Base-by-base conservation (phyloP, 2,888 invertebrate genomes). In the Falcaria lacertinaria region DNA sequence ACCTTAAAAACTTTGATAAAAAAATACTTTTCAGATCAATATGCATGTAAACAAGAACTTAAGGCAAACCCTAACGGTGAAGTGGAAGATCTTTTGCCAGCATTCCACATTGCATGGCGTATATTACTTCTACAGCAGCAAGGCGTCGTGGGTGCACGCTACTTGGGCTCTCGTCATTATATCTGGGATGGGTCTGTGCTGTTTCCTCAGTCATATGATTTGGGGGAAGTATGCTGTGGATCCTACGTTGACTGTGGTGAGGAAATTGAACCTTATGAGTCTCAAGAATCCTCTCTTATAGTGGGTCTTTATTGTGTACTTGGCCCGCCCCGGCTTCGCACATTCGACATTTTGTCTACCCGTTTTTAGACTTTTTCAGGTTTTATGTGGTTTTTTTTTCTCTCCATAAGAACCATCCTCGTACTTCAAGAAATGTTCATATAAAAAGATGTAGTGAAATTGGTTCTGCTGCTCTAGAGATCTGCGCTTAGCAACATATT, bases 211-310 rank as follows among this genome's bases (percentile, higher is more conserved):
- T 5, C 72, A 75, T 5, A 81, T 84, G 79, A 85, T 87, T 11
- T 84, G 82, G 83, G 50, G 69, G 11, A 86, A 84, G 48, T 87
- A 75, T 19, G 59, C 64, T 0, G 50, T 64, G 4, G 80, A 86
- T 41, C 88, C 88, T 6, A 86, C 88, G 0, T 74, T 86, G 15
- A 87, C 80, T 36, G 79, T 88, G 60, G 88, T 85, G 52, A 70
- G 77, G 68, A 34, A 28, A 33, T 33, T 25, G 17, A 19, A 6
- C 19, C n/a, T n/a, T n/a, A n/a, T n/a, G n/a, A n/a, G n/a, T n/a
- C n/a, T n/a, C n/a, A n/a, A n/a, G n/a, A n/a, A n/a, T n/a, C n/a
- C n/a, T n/a, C n/a, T n/a, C n/a, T n/a, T n/a, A n/a, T n/a, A n/a
- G n/a, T n/a, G n/a, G n/a, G n/a, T n/a, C n/a, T n/a, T n/a, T n/a